phyloP scores from a whole-genome alignment of 2,797 vertebrate species.

The Trichosurus vulpecula region DNA sequence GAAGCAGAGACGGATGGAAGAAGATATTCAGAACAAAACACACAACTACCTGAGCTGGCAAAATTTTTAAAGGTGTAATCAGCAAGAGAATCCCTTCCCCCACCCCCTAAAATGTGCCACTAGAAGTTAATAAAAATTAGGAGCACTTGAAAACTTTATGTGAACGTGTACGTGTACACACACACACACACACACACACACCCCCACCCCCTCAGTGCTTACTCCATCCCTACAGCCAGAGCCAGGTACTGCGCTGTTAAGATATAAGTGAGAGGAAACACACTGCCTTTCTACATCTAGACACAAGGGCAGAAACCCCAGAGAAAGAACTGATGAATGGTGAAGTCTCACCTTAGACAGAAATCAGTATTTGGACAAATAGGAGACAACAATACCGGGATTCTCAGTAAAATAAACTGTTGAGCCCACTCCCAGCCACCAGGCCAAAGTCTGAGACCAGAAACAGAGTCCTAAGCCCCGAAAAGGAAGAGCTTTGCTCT shows the following conservation, averaged over 20 bases:
- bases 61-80: background rate
- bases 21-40: background rate
- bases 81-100: background rate
- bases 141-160: background rate
- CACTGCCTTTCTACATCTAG: background rate
- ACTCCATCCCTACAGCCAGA: conserved; percentile 9
- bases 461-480: background rate
- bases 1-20: background rate
- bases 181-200: too few species aligned
- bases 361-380: conserved; percentile 8
- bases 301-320: conserved; percentile 13
- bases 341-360: conserved; percentile 31
- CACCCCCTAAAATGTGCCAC: background rate
- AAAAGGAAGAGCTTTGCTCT: background rate
- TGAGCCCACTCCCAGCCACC: background rate
- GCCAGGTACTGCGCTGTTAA: conserved; percentile 4
- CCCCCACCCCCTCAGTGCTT: background rate
- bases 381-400: conserved; percentile 10
- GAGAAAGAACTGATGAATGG: conserved; percentile 1
- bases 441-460: background rate
- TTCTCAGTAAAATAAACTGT: conserved; percentile 19
- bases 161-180: background rate
- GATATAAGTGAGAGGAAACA: background rate
- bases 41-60: background rate
- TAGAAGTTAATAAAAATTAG: background rate